Evolutionary conservation across 2,797 vertebrate species (phyloP), one percentile per base, ranked within the genome.

Genomic region (Apogon talboti): DNA sequence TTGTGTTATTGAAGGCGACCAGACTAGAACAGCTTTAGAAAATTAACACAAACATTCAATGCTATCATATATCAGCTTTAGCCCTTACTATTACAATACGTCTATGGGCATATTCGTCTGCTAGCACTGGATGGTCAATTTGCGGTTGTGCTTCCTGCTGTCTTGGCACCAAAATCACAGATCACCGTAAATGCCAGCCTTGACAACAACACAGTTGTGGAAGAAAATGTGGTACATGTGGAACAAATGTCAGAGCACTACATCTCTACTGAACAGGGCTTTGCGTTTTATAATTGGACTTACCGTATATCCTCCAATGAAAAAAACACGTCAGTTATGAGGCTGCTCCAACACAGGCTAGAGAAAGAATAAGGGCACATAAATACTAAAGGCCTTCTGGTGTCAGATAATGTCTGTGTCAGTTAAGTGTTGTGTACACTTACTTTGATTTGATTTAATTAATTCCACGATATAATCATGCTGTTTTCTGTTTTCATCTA

Each of bases 131-230:
- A 43, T 40, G 21, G 49, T 38, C 57, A 65, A 43, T 68, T 56
- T 67, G 62, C 46, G 16, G 42, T 33, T 35, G 15, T 19, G 40
- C 44, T 66, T 66, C 41, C 6, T 45, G 37, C 14, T 54, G 50
- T 51, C 33, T 28, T 57, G 30, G 35, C 49, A 66, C 33, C 46
- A 14, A 50, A 71, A 16, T 45, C 18, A 16, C 1, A 3, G 38
- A 57, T 65, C 33, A 53, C 49, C 66, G 59, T 70, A 60, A 56
- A 64, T 50, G 13, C 57, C 16, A 44, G 12, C 19, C 41, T 35
- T 54, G 58, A 45, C 33, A 56, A 55, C 24, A 40, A 28, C 14
- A 40, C 30, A 65, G 46, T 33, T 57, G 43, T 59, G 13, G 33
- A 51, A 54, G 46, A 57, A 66, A 65, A 71, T 9, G 13, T 14